phyloP scores from a whole-genome alignment of 1,140 invertebrate species.

The Phocides pigmalion region DNA sequence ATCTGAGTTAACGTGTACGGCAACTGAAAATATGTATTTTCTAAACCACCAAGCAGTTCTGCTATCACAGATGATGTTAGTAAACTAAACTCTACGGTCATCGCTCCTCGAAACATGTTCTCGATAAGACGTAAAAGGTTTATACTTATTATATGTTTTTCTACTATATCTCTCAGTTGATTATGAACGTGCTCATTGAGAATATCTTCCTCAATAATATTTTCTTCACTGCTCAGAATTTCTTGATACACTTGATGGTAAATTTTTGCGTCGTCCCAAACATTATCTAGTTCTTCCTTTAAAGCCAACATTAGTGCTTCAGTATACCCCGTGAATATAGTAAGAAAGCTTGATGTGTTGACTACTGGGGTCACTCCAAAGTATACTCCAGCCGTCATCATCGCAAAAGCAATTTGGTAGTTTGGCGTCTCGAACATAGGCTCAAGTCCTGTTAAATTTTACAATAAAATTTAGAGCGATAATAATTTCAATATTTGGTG shows the following conservation, averaged over 20 bases:
- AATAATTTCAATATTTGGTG: no score
- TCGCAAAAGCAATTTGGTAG: conserved; percentile 52
- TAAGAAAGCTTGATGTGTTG: conserved; percentile 43
- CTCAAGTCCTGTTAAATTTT: conserved; percentile 6
- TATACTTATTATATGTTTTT: conserved; percentile 42
- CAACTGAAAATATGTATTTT: conserved; percentile 53
- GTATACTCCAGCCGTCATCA: conserved; percentile 35
- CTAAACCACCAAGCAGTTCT: conserved; percentile 58
- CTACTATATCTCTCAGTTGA: conserved; percentile 39
- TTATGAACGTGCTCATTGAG: conserved; percentile 39
- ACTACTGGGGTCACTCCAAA: conserved; percentile 29
- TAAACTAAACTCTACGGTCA: conserved; percentile 46
- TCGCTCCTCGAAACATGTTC: conserved; percentile 38
- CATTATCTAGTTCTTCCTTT: conserved; percentile 46
- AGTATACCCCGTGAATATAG: conserved; percentile 53
- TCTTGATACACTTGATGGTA: conserved; percentile 14
- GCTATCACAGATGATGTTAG: conserved; percentile 45
- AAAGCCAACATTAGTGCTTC: conserved; percentile 55
- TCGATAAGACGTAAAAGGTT: conserved; percentile 43
- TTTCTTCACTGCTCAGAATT: not conserved
- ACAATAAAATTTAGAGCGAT: no score
- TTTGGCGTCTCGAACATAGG: conserved; percentile 52
- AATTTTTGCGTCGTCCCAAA: conserved; percentile 51
- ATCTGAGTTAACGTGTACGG: conserved; percentile 54
- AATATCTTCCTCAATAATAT: conserved; percentile 14